Percentiles rank a stretch among this genome's conserved stretches.
phyloP scores from a whole-genome alignment of 2,888 invertebrate species.

The Nomada fucata region DNA sequence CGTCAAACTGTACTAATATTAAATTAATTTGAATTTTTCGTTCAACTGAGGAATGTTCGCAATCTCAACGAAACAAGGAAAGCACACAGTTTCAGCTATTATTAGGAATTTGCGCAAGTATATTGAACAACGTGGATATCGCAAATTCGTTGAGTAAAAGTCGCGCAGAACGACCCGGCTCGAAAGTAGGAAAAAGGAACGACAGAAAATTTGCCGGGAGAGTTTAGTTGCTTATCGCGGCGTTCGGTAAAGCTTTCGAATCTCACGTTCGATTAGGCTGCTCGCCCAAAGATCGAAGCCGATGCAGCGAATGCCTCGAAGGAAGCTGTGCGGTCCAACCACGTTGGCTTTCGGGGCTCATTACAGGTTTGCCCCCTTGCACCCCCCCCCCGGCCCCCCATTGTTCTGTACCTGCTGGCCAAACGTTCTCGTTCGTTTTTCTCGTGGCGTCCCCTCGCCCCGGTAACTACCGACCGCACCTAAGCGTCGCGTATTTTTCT shows the following conservation, averaged over 20 bases:
- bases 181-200: background rate
- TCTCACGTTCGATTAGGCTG: conserved; percentile 45
- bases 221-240: conserved; percentile 7
- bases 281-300: conserved; percentile 33
- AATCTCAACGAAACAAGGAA: too few species aligned
- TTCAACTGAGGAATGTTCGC: too few species aligned
- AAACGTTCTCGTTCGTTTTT: conserved; percentile 9
- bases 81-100: too few species aligned
- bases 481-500: conserved; percentile 45
- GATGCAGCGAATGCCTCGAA: conserved; percentile 23
- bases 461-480: background rate
- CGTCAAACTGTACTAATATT: too few species aligned
- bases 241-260: conserved; percentile 31
- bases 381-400: conserved; percentile 14
- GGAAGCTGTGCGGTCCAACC: conserved; percentile 33
- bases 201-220: background rate
- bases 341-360: conserved; percentile 57
- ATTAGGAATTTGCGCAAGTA: too few species aligned
- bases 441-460: conserved; percentile 6
- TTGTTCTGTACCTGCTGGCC: conserved; percentile 2
- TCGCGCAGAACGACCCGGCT: too few species aligned
- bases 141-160: too few species aligned
- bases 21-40: too few species aligned
- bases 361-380: conserved; percentile 13
- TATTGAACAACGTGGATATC: too few species aligned